Evolutionary conservation across 2,888 invertebrate species (phyloP), one percentile per base, ranked within the genome.

Genomic region (Hydraecia micacea): DNA sequence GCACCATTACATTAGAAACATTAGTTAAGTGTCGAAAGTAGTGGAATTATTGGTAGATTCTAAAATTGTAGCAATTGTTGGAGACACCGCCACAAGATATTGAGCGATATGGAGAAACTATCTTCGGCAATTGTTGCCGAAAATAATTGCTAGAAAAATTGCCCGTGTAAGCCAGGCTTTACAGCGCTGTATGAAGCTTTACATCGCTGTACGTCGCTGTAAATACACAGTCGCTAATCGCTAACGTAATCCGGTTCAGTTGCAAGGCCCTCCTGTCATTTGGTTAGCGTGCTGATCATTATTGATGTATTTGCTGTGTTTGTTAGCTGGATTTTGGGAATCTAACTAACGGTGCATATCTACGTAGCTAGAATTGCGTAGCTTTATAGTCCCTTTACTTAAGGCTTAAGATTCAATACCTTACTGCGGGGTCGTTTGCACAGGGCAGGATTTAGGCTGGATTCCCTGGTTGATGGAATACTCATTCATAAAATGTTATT

Each of bases 211-310:
- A 65, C 25, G 70, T 69, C 65, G 75, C 72, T 88, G 84, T 83
- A 88, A 82, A 80, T 85, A 87, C 82, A 83, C 63, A 87, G 77
- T 75, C 71, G 71, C 86, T 89, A 89, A 89, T 84, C 84, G 80
- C 73, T 85, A 73, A 73, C 80, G 82, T 88, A 87, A 89, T 86
- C 88, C 84, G 80, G 83, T 89, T 80, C 81, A 81, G 88, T 82
- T 77, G 84, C 77, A 80, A 81, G 77, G 80, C 77, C 73, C 80
- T 72, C 72, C 76, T 86, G 87, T 85, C 86, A 84, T 81, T 84
- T 83, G 77, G 83, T 87, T 87, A 87, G 81, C 83, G 49, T 63
- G 65, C 52, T 60, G 71, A 81, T 81, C 73, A 80, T 86, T 86
- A 83, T 81, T 81, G 83, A 86, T 76, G 79, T 79, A 80, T 79